These are phyloP conservation scores for Noctua janthina DNA, from an alignment of 2,888 invertebrate genomes.

Conservation along the genomic window DNA sequence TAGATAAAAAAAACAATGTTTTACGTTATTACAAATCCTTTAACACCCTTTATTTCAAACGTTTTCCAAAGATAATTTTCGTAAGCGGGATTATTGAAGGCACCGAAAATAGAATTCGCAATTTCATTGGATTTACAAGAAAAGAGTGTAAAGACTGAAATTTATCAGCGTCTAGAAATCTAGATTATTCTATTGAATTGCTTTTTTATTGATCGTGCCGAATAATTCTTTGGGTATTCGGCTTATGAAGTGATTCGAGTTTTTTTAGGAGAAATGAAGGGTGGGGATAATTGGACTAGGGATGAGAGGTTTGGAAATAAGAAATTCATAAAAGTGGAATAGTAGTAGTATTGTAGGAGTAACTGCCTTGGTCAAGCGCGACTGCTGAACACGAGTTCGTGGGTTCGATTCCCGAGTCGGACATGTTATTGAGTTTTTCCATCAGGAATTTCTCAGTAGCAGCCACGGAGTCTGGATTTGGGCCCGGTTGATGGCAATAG, in stretches of 20 bases:
- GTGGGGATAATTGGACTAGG: slow-evolving; percentile 5
- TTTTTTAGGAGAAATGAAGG: not conserved
- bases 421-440: no score
- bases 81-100: slow-evolving; percentile 11
- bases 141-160: slow-evolving; percentile 35
- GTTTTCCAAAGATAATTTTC: slow-evolving; percentile 34
- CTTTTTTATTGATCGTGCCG: slow-evolving; percentile 43
- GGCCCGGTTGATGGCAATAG: no score
- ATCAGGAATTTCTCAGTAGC: no score
- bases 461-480: no score
- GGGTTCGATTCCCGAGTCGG: no score
- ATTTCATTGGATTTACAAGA: slow-evolving; percentile 44
- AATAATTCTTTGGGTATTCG: slow-evolving; percentile 26
- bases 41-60: slow-evolving; percentile 5
- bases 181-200: slow-evolving; percentile 51
- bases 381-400: no score
- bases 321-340: not conserved
- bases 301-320: not conserved
- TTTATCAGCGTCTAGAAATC: slow-evolving; percentile 52
- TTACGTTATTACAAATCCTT: slow-evolving; percentile 26
- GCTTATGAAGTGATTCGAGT: slow-evolving; percentile 1
- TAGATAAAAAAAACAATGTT: slow-evolving; percentile 27
- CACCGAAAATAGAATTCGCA: slow-evolving; percentile 41
- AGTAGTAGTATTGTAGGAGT: not conserved
- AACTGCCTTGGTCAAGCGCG: no score